Conservation (phyloP, 2,797 vertebrate species). For the Gallinago nigripennis region DNA sequence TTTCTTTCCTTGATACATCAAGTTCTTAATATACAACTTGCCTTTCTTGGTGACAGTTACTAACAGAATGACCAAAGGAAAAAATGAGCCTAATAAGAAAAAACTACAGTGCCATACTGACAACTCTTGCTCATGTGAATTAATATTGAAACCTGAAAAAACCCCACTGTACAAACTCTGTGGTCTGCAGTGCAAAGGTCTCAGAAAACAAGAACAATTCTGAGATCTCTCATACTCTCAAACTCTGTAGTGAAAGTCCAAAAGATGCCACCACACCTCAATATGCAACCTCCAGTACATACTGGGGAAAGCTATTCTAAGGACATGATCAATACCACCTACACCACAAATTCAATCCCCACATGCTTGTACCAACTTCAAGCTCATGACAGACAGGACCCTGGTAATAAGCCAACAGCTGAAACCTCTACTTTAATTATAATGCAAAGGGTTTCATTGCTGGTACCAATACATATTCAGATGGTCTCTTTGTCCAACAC, state of each 20-base stretch:
- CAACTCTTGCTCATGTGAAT: neutral
- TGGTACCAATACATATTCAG: neutral
- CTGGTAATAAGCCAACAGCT: neutral
- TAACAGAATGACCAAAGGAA: neutral
- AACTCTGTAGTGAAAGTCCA: fast-evolving
- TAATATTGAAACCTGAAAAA: neutral
- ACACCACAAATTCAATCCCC: neutral
- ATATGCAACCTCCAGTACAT: neutral
- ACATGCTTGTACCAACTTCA: neutral
- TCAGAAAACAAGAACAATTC: neutral
- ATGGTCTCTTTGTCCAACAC: slow-evolving; percentile 1
- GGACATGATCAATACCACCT: neutral
- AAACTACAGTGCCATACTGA: neutral
- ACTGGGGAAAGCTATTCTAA: neutral
- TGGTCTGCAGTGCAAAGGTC: neutral
- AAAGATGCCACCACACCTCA: neutral
- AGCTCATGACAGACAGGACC: neutral
- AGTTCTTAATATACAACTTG: neutral
- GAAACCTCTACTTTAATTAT: neutral
- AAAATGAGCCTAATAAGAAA: neutral
- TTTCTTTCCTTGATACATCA: neutral
- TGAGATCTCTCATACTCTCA: neutral
- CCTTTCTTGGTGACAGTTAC: neutral
- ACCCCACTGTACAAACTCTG: fast-evolving
- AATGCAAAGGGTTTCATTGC: neutral